Base-by-base conservation (phyloP, 2,797 vertebrate genomes). In the Hylomyscus alleni region DNA sequence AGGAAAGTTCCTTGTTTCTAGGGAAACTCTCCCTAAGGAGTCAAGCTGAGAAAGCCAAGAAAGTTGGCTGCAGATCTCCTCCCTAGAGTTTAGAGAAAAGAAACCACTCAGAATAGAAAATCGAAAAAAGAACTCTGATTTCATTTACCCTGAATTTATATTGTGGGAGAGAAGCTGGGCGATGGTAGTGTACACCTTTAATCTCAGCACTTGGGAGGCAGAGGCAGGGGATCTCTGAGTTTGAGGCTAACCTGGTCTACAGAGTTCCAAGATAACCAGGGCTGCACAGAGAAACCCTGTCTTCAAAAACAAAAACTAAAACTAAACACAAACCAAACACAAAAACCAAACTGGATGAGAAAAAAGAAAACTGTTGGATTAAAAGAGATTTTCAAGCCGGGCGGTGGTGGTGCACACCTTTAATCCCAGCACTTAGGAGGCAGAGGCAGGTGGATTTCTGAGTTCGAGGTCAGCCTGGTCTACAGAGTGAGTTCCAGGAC, bases 351-450 rank as follows among this genome's bases (percentile, higher is more conserved):
- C 22, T 14, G 40, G 40, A 44, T 75, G 40, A 20, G 40, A 94
- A 90, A 96, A 90, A 73, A 34, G n/a, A 50, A 17, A 67, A 96
- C 6, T 40, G 22, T 19, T 82, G 5, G 54, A 29, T 78, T 84
- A 83, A 90, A 81, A 76, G 56, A 93, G 81, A 91, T 76, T 47
- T 97, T 94, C 67, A 91, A 92, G 56, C n/a, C n/a, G n/a, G n/a
- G n/a, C n/a, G n/a, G n/a, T n/a, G n/a, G n/a, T n/a, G n/a, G n/a
- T n/a, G n/a, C n/a, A n/a, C n/a, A n/a, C n/a, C n/a, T n/a, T n/a
- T n/a, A n/a, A n/a, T n/a, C n/a, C n/a, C n/a, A n/a, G n/a, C n/a
- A n/a, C n/a, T n/a, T n/a, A n/a, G n/a, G n/a, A n/a, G n/a, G n/a
- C n/a, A n/a, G n/a, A n/a, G n/a, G n/a, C n/a, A n/a, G n/a, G n/a